Evolutionary conservation across 2,888 invertebrate species (phyloP).

Genomic region (Dicyrtoma fusca): DNA sequence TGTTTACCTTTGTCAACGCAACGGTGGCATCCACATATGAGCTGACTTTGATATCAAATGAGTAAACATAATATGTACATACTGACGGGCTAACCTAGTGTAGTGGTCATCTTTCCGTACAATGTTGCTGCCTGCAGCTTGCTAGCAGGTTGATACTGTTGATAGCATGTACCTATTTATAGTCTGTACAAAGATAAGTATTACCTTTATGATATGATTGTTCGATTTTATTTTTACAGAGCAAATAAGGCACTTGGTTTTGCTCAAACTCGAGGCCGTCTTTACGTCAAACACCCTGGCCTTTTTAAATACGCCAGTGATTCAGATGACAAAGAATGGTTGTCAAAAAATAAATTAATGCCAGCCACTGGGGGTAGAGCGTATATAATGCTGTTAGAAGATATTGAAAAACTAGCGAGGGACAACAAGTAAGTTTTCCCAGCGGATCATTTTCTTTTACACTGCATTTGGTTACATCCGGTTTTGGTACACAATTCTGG

Average conservation of each 20-base stretch:
- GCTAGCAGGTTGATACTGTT: too few species aligned
- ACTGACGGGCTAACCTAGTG: too few species aligned
- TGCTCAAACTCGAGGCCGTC: constrained; percentile 73
- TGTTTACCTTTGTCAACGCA: too few species aligned
- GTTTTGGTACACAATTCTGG: not conserved
- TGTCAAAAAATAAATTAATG: constrained; percentile 74
- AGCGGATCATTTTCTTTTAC: constrained; percentile 29
- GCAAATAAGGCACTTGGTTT: constrained; percentile 74
- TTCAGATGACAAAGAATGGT: constrained; percentile 79
- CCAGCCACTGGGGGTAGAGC: constrained; percentile 79
- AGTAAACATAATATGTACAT: too few species aligned
- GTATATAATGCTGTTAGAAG: constrained; percentile 76
- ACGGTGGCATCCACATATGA: too few species aligned
- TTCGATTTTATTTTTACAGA: constrained; percentile 48
- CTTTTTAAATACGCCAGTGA: constrained; percentile 77
- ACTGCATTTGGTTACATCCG: not conserved
- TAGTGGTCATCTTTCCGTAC: too few species aligned
- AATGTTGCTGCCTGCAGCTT: too few species aligned
- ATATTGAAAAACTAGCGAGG: constrained; percentile 73
- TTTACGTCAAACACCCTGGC: constrained; percentile 77
- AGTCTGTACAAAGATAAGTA: too few species aligned
- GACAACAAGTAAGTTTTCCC: constrained; percentile 68
- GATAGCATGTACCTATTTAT: too few species aligned
- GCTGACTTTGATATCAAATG: too few species aligned
- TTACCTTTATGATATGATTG: not conserved